phyloP scores from a whole-genome alignment of 2,113 vertebrate species.

The Sterna hirundo region DNA sequence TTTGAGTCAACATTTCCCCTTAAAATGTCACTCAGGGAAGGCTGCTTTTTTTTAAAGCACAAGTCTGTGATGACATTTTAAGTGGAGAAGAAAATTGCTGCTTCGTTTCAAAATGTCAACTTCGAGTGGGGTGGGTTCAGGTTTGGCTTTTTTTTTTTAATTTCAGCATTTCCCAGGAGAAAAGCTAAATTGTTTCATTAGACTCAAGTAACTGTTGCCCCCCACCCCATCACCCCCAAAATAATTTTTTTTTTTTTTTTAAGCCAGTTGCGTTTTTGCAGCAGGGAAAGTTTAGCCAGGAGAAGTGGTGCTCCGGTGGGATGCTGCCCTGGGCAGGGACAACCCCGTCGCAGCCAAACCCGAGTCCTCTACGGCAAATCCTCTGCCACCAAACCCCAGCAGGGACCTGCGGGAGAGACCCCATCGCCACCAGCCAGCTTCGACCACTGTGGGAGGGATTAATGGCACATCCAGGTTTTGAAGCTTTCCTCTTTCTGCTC shows the following conservation, averaged over 20 bases:
- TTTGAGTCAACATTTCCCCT: conserved; percentile 53
- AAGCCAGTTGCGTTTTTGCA: neutral
- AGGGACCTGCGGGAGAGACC: neutral
- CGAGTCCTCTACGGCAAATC: neutral
- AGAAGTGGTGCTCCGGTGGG: accelerated
- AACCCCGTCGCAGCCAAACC: neutral
- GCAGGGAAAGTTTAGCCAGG: neutral
- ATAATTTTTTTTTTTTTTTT: neutral
- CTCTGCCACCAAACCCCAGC: neutral
- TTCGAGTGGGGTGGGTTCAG: neutral
- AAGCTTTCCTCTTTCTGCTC: neutral
- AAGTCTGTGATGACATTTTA: conserved; percentile 59
- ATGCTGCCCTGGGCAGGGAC: neutral
- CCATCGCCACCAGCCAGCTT: accelerated
- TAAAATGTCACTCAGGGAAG: conserved; percentile 36
- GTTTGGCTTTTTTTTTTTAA: neutral
- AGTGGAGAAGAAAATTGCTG: conserved; percentile 53
- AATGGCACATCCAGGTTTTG: neutral
- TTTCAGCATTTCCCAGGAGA: neutral
- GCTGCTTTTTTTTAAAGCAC: neutral
- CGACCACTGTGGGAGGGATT: neutral
- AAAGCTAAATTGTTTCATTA: neutral
- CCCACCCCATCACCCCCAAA: neutral
- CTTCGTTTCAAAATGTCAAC: conserved; percentile 48
- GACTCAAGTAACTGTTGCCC: neutral